phyloP scores from a whole-genome alignment of 2,888 invertebrate species.

The Acrobeloides nanus region DNA sequence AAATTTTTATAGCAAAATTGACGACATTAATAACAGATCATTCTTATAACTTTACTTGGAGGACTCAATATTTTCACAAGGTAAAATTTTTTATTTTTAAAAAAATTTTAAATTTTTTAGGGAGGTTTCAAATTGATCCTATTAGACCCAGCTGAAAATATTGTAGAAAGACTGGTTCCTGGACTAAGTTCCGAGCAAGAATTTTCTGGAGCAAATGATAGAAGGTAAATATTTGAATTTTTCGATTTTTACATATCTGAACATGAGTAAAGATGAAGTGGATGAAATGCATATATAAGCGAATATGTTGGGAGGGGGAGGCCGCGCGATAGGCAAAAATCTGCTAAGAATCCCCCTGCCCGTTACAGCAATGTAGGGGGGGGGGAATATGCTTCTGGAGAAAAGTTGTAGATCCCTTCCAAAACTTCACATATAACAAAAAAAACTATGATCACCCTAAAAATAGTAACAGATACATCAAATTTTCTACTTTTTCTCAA shows the following conservation, averaged over 20 bases:
- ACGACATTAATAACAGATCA: conserved; percentile 8
- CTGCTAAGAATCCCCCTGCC: too few species aligned
- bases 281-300: too few species aligned
- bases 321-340: too few species aligned
- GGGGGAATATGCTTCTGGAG: too few species aligned
- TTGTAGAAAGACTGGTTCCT: conserved; percentile 31
- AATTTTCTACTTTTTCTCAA: conserved; percentile 2
- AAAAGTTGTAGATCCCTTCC: too few species aligned
- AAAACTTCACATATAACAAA: conserved; percentile 6
- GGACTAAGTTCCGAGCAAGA: conserved; percentile 15
- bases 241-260: conserved; percentile 1
- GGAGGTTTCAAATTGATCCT: conserved; percentile 36
- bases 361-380: too few species aligned
- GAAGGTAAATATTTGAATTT: conserved; percentile 12
- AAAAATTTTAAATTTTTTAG: conserved; percentile 16
- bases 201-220: conserved; percentile 19
- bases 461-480: background rate
- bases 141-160: conserved; percentile 28
- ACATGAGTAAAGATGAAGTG: too few species aligned
- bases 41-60: conserved; percentile 5
- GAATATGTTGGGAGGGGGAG: too few species aligned
- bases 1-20: conserved; percentile 2
- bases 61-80: background rate
- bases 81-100: background rate
- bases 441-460: conserved; percentile 9